Evolutionary conservation across 2,797 vertebrate genomes (phyloP).

Genomic region (Argyrosomus regius): DNA sequence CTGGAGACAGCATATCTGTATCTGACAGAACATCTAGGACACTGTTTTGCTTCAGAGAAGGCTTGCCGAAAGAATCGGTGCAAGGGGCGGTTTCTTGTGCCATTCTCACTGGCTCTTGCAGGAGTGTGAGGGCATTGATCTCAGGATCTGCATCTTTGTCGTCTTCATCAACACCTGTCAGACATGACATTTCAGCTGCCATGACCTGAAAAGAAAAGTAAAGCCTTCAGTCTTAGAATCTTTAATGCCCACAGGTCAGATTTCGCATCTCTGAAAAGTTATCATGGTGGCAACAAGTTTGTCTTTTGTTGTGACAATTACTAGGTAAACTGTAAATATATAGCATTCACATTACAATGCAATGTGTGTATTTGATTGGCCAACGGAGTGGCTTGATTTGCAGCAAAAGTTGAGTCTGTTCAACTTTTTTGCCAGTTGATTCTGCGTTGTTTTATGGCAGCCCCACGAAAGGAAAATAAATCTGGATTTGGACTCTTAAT

Average conservation of each 20-base stretch:
- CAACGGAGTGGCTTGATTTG: too few relatives aligned
- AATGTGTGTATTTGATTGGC: too few relatives aligned
- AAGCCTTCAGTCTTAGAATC: slow-evolving; percentile 10
- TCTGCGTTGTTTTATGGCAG: too few relatives aligned
- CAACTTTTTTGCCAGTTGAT: too few relatives aligned
- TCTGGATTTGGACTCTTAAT: neutral
- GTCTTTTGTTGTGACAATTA: too few relatives aligned
- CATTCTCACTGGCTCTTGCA: slow-evolving; percentile 91
- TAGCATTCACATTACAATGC: too few relatives aligned
- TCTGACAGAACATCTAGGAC: slow-evolving; percentile 80
- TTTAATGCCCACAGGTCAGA: too few relatives aligned
- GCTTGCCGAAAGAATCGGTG: slow-evolving; percentile 72
- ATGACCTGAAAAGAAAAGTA: slow-evolving; percentile 77
- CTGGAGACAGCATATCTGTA: slow-evolving; percentile 83
- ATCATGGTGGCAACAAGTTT: too few relatives aligned
- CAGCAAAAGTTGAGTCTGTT: too few relatives aligned
- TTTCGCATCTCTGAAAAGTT: too few relatives aligned
- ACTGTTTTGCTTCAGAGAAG: slow-evolving; percentile 72
- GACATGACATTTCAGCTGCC: slow-evolving; percentile 92
- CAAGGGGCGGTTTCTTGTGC: slow-evolving; percentile 79
- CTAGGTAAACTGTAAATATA: too few relatives aligned
- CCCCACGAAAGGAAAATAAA: neutral
- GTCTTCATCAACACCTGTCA: slow-evolving; percentile 92
- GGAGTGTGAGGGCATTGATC: slow-evolving; percentile 86
- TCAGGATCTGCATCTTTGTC: slow-evolving; percentile 89